Base-by-base conservation (phyloP, 2,797 vertebrate genomes). In the Adelosebastes latens region DNA sequence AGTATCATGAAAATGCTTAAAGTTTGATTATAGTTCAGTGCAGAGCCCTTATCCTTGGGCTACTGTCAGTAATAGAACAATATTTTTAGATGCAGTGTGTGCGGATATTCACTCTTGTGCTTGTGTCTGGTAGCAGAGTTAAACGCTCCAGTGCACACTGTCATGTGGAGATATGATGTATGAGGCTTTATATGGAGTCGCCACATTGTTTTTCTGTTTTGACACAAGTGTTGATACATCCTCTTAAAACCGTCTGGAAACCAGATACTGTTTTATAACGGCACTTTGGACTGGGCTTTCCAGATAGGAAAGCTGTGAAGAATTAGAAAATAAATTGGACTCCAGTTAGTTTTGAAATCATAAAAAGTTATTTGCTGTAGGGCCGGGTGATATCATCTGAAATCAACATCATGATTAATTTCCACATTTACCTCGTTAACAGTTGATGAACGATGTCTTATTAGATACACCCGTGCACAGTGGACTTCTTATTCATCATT, bases 121-220 rank as follows among this genome's bases (percentile, higher is more conserved):
- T 31, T 22, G 72, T 61, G 64, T 76, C 7, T 65, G 27, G 52
- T 24, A 20, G 69, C 60, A 29, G 62, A 34, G 42, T 66, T 63
- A 46, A 64, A 68, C 1, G 36, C 75, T 70, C 61, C 55, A 36
- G 4, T 66, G 78, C 80, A 52, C 75, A 8, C 81, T 67, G 75
- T 77, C 62, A 56, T 69, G 61, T 49, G 59, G 61, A 59, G 73
- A n/a, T 49, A 29, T 81, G 81, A 86, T 86, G 60, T 71, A 79
- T 82, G 76, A 84, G 72, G 27, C 58, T 61, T 60, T 55, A 32
- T 52, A 55, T 27, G 6, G 53, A 72, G 34, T 39, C 16, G 1
- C 49, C 59, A 27, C 74, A 66, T 46, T 75, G 78, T 79, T 75
- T 73, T 64, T 70, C 24, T 67, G 24, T 60, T 64, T 59, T 58